Evolutionary conservation across 2,888 invertebrate species (phyloP).

Genomic region (Masnerella sp.): DNA sequence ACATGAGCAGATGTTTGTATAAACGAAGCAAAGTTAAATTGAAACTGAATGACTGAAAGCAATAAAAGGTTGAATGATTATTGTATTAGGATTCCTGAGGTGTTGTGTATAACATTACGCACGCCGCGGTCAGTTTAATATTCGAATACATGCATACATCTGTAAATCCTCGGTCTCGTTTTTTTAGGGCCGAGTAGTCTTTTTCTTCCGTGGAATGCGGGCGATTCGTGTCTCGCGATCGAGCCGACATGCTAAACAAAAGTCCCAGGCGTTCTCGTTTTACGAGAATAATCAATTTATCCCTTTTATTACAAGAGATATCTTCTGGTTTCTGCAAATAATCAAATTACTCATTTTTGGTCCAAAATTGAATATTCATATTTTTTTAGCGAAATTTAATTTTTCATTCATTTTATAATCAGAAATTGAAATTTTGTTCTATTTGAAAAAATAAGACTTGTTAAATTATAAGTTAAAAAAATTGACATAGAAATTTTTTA

Average conservation of each 20-base stretch:
- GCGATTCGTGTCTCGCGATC: constrained; percentile 61
- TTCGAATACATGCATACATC: constrained; percentile 45
- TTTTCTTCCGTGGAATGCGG: constrained; percentile 64
- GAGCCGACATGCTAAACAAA: constrained; percentile 60
- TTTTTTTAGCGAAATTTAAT: too few species aligned
- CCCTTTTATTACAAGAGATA: too few species aligned
- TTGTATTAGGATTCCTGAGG: constrained; percentile 37
- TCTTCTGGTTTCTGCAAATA: too few species aligned
- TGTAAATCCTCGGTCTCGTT: constrained; percentile 61
- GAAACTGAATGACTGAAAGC: too few species aligned
- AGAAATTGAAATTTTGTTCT: too few species aligned
- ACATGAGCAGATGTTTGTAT: not conserved
- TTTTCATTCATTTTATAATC: too few species aligned
- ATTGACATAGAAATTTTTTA: too few species aligned
- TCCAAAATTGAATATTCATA: too few species aligned
- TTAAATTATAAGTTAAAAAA: too few species aligned
- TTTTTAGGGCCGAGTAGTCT: constrained; percentile 46
- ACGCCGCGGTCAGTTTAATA: constrained; percentile 51
- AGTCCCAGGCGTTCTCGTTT: constrained; percentile 60
- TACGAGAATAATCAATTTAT: constrained; percentile 32
- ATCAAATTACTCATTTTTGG: too few species aligned
- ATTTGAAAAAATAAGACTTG: too few species aligned
- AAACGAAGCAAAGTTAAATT: not conserved
- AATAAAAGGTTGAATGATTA: too few species aligned
- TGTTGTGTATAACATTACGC: constrained; percentile 34